Evolutionary conservation across 2,797 vertebrate genomes (phyloP).

Genomic region (Rhinatrema bivittatum): DNA sequence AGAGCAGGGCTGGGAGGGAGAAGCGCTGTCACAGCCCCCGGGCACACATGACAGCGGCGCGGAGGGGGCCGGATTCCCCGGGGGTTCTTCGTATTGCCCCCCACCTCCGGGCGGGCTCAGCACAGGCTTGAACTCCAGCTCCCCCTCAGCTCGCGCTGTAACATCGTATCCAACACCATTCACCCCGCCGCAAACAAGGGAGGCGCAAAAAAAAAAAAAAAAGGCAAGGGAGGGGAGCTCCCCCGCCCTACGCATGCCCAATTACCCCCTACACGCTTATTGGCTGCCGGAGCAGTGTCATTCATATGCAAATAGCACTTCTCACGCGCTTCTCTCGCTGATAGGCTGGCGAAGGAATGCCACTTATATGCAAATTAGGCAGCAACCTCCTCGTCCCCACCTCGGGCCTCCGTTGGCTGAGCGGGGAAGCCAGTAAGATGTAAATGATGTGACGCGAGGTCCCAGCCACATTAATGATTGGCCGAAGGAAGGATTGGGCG

Average conservation of each 20-base stretch:
- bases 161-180: too few species aligned
- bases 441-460: too few species aligned
- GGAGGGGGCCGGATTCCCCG: background rate
- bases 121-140: background rate
- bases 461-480: background rate
- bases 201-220: too few species aligned
- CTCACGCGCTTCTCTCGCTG: constrained; percentile 40
- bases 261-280: too few species aligned
- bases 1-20: background rate
- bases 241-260: too few species aligned
- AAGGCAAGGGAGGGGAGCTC: too few species aligned
- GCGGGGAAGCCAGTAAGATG: too few species aligned
- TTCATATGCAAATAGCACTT: constrained; percentile 34
- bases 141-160: too few species aligned
- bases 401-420: too few species aligned
- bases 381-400: too few species aligned
- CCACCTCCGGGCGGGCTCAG: constrained; percentile 57
- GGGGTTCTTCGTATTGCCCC: background rate
- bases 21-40: background rate
- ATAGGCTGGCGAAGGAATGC: constrained; percentile 66
- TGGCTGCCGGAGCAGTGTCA: too few species aligned
- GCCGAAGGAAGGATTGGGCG: background rate
- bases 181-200: too few species aligned
- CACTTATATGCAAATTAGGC: constrained; percentile 80
- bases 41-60: background rate